Base-by-base conservation (phyloP, 2,888 invertebrate species). In the Plebejus argus region DNA sequence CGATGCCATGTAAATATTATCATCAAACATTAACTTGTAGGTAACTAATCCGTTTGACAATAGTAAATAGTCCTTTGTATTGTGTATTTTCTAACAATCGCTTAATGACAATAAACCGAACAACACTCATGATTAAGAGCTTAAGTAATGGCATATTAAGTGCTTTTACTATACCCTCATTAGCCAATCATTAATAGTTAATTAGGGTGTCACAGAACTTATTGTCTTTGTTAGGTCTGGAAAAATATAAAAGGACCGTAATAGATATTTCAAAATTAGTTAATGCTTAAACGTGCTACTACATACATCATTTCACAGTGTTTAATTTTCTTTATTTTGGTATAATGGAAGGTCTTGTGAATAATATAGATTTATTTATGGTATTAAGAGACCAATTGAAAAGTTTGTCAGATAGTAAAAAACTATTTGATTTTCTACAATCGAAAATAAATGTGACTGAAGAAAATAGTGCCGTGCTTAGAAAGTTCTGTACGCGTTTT, bases 301-400 rank as follows among this genome's bases (percentile, higher is more conserved):
- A 58, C 58, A n/a, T 58, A 58, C 5, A 58, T 58, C 58, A n/a
- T 58, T 18, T 58, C 6, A 58, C 58, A n/a, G 58, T 58, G 58
- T 28, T 58, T 58, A n/a, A 58, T 5, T 20, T 58, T 58, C 58
- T 58, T 6, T 18, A 53, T 18, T 20, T 58, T 20, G 20, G 5
- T 20, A 58, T 58, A n/a, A 56, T 56, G 58, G 58, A 20, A 28
- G 28, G 28, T 28, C 28, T 28, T 1, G 58, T 58, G 58, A 58
- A 58, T 58, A 58, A 58, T 58, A 56, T 56, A n/a, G n/a, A 56
- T 56, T 58, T 58, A 58, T 58, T 58, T 20, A 58, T 58, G 58
- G 58, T 58, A 8, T 58, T 58, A 58, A 4, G 58, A 20, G 58
- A 58, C 6, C 6, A 58, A 58, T 58, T 58, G 28, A 58, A 58